phyloP scores from a whole-genome alignment of 2,797 vertebrate genomes.

The Megaceryle alcyon region DNA sequence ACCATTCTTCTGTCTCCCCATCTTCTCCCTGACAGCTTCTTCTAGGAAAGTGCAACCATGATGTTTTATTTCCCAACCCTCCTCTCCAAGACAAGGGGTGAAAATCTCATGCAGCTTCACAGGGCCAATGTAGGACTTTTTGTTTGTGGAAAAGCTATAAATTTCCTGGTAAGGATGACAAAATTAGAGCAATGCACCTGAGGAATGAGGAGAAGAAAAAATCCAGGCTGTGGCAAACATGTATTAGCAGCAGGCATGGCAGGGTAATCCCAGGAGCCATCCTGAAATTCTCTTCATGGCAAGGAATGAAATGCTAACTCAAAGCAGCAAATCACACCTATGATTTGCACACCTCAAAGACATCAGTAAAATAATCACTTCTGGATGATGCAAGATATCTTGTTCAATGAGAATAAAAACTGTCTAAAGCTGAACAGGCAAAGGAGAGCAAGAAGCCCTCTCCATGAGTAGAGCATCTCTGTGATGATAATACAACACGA shows the following conservation, averaged over 20 bases:
- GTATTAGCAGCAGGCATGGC: neutral
- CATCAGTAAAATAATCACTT: neutral
- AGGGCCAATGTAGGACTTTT: neutral
- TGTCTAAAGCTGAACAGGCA: neutral
- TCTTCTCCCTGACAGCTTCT: neutral
- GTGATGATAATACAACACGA: accelerated
- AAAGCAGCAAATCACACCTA: neutral
- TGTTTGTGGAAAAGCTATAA: neutral
- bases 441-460: neutral
- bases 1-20: neutral
- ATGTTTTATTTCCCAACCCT: neutral
- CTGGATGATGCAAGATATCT: neutral
- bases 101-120: neutral
- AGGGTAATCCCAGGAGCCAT: neutral
- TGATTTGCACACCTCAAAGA: neutral
- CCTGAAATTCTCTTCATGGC: neutral
- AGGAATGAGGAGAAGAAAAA: neutral
- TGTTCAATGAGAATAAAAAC: neutral
- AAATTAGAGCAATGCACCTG: neutral
- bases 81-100: neutral
- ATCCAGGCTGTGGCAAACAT: neutral
- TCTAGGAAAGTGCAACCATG: neutral
- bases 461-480: neutral
- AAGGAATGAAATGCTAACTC: neutral
- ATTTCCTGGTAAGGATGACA: neutral